Evolutionary conservation across 2,888 invertebrate genomes (phyloP), one percentile per base, ranked within the genome.

Genomic region (Ornithoptera priamus): DNA sequence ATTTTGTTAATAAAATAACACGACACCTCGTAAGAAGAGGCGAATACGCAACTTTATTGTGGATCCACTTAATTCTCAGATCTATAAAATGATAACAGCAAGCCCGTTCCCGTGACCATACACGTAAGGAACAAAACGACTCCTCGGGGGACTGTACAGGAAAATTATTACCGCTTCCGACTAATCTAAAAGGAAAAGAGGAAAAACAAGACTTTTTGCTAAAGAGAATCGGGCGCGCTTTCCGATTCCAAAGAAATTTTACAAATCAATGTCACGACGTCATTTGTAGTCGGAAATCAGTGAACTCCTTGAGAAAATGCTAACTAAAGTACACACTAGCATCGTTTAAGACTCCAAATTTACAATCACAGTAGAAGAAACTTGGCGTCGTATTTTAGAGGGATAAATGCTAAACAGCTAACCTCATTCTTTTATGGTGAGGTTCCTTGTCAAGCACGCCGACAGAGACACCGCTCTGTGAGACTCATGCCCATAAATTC

Each of bases 101-200:
- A 77, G 78, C 80, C 53, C 80, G 82, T 81, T 83, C 78, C 77
- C 74, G 72, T 71, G 73, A 78, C 42, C 63, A 22, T 62, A 78
- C 82, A 81, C 81, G 82, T 83, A 79, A 80, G 80, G n/a, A 66
- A 63, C 80, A 74, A 81, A 86, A 89, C 81, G 81, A 82, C 83
- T 85, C 87, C 85, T 81, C 74, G 77, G 88, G 86, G 89, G 80
- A 83, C 83, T 81, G 84, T 89, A 78, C 84, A 79, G 78, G 83
- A 77, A 79, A 88, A 85, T 84, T 85, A 87, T 86, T 84, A 78
- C 82, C 74, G 78, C 70, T 67, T 63, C 50, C 72, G 74, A 80
- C 80, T 81, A 83, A 85, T 85, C 86, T 85, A 78, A 82, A 82
- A 81, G 83, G 82, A 82, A 84, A 83, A 76, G 79, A 77, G 75